Evolutionary conservation across 2,888 invertebrate species (phyloP).

Genomic region (Macrosoma leucophasiata): DNA sequence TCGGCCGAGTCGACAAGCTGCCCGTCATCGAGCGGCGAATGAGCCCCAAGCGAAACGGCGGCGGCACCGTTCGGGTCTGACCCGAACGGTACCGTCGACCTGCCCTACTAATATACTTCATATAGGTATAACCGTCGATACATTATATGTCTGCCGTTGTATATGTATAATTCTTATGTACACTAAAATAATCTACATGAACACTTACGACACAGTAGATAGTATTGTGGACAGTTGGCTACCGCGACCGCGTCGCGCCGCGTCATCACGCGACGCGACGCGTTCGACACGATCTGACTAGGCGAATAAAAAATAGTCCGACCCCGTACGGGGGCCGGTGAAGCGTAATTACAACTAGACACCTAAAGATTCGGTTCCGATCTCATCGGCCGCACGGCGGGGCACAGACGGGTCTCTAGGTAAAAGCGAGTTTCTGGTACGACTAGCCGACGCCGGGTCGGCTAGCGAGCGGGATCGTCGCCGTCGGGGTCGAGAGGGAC

Average conservation of each 20-base stretch:
- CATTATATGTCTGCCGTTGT: conserved; percentile 51
- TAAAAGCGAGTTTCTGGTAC: too few relatives aligned
- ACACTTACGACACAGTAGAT: conserved; percentile 70
- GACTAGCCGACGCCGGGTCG: too few relatives aligned
- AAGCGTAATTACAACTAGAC: conserved; percentile 63
- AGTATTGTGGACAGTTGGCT: conserved; percentile 65
- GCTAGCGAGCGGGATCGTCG: too few relatives aligned
- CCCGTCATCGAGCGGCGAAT: conserved; percentile 11
- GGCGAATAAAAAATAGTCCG: conserved; percentile 53
- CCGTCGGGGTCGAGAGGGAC: too few relatives aligned
- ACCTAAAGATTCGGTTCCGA: conserved; percentile 21
- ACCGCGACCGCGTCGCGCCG: conserved; percentile 44
- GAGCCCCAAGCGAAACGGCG: too few relatives aligned
- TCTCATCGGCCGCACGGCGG: too few relatives aligned
- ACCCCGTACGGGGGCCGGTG: conserved; percentile 45
- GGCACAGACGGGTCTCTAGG: too few relatives aligned
- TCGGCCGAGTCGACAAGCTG: conserved; percentile 8
- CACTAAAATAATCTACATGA: conserved; percentile 67
- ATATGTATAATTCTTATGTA: conserved; percentile 65
- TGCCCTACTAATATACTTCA: conserved; percentile 30
- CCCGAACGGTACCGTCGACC: conserved; percentile 26
- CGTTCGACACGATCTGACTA: conserved; percentile 71
- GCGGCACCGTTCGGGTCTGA: conserved; percentile 19
- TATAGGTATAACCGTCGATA: conserved; percentile 39
- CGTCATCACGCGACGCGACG: conserved; percentile 45